Evolutionary conservation across 2,797 vertebrate genomes (phyloP).

Genomic region (Mormyrops attenuatus): DNA sequence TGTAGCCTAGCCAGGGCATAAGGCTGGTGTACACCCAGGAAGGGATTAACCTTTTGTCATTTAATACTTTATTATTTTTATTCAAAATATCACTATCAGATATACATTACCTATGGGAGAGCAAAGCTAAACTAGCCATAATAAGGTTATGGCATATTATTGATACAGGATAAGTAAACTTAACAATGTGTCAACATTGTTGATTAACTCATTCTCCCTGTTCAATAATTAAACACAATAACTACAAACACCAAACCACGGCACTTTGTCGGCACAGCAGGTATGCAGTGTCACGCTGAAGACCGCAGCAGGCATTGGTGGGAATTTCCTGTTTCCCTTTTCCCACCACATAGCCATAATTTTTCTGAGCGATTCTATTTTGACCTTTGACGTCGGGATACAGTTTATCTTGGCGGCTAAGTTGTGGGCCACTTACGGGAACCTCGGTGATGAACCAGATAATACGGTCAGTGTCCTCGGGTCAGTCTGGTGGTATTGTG

Average conservation of each 20-base stretch:
- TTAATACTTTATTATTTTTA: not conserved
- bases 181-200: not conserved
- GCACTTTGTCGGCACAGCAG: not conserved
- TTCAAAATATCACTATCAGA: not conserved
- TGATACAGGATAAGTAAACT: not conserved
- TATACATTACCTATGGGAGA: not conserved
- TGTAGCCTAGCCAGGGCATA: not conserved
- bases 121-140: not conserved
- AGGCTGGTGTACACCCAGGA: not conserved
- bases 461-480: constrained; percentile 19
- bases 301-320: not conserved
- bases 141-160: not conserved
- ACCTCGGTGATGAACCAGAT: constrained; percentile 41
- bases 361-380: constrained; percentile 15
- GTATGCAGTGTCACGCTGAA: not conserved
- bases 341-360: not conserved
- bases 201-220: not conserved
- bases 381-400: constrained; percentile 1
- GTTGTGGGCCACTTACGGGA: constrained; percentile 34
- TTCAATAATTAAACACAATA: not conserved
- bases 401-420: constrained; percentile 33
- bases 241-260: not conserved
- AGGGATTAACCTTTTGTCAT: not conserved
- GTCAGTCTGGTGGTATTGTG: constrained; percentile 22
- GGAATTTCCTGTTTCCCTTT: not conserved